phyloP scores from a whole-genome alignment of 2,888 invertebrate species.

The Bellardia bayeri region DNA sequence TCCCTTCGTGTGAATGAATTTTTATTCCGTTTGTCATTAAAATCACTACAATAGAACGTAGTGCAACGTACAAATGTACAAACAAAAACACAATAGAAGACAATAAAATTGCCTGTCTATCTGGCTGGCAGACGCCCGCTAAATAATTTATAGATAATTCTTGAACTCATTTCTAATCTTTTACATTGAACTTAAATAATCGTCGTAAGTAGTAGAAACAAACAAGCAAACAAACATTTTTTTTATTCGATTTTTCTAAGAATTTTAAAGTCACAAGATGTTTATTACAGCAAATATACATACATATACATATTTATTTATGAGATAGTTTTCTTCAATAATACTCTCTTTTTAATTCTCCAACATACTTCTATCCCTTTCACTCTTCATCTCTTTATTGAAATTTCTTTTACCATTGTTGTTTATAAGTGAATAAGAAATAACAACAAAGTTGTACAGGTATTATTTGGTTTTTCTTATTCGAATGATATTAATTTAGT shows the following conservation, averaged over 20 bases:
- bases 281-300: not conserved
- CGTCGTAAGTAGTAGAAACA: slow-evolving; percentile 7
- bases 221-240: slow-evolving; percentile 23
- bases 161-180: slow-evolving; percentile 69
- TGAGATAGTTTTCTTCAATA: not conserved
- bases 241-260: slow-evolving; percentile 45
- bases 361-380: not conserved
- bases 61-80: not conserved
- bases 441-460: not conserved
- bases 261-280: slow-evolving; percentile 17
- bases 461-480: slow-evolving; percentile 42
- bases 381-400: not conserved
- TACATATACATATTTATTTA: not conserved
- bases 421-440: not conserved
- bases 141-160: slow-evolving; percentile 65
- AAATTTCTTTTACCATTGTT: not conserved
- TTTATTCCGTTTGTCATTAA: slow-evolving; percentile 51
- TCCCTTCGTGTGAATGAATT: slow-evolving; percentile 50
- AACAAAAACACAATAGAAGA: slow-evolving; percentile 24
- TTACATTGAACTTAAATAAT: slow-evolving; percentile 64
- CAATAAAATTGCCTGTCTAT: slow-evolving; percentile 50
- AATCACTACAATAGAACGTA: slow-evolving; percentile 36
- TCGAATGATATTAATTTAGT: slow-evolving; percentile 24
- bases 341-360: not conserved
- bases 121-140: slow-evolving; percentile 49